Percentiles rank a stretch among this genome's conserved stretches.
Evolutionary conservation across 2,113 vertebrate genomes (phyloP).

Genomic region (Peromyscus maniculatus): DNA sequence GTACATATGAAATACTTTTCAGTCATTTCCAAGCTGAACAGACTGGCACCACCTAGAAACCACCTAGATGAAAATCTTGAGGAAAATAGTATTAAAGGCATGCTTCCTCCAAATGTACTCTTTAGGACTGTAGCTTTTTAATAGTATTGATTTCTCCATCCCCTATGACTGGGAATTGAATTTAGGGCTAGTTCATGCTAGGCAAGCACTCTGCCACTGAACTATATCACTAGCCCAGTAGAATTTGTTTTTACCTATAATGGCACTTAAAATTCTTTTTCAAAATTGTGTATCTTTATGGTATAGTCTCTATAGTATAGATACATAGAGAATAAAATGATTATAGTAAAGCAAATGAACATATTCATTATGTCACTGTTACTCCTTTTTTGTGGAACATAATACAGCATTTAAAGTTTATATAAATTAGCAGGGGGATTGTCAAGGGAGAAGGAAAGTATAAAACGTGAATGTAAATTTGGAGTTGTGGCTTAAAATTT

Average conservation of each 20-base stretch:
- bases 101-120: not conserved
- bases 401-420: not conserved
- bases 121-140: not conserved
- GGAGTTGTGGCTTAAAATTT: slow-evolving; percentile 43
- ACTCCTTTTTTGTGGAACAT: not conserved
- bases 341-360: not conserved
- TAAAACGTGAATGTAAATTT: slow-evolving; percentile 48
- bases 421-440: slow-evolving; percentile 31
- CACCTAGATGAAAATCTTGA: not conserved
- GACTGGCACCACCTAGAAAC: not conserved
- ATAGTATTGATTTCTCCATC: not conserved
- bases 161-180: not conserved
- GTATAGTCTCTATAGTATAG: not conserved
- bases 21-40: not conserved
- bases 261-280: not conserved
- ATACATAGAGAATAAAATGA: not conserved
- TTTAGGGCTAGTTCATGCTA: not conserved
- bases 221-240: not conserved
- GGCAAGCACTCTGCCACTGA: not conserved
- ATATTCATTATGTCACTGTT: not conserved
- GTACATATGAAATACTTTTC: not conserved
- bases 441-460: slow-evolving; percentile 48
- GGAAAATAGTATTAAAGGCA: not conserved
- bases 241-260: slow-evolving; percentile 1
- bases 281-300: not conserved